Conservation (phyloP, 1,140 invertebrate genomes). For the Sipha flava region DNA sequence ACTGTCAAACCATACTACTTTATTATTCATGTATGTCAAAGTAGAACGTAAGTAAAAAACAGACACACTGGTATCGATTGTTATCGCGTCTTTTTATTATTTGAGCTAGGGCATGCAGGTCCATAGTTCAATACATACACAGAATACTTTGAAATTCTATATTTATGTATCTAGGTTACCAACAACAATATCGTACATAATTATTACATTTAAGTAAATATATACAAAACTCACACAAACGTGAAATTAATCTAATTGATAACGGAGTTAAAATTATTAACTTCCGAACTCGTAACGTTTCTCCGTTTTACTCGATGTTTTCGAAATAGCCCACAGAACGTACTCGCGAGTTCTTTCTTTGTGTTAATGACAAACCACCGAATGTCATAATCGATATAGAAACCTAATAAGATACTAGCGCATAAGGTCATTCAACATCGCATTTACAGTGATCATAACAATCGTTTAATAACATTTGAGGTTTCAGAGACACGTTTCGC, state of each 20-base stretch:
- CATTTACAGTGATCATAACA: not conserved
- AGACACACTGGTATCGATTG: not conserved
- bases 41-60: conserved; percentile 20
- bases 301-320: not conserved
- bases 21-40: conserved; percentile 9
- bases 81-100: conserved; percentile 23
- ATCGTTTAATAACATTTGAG: not conserved
- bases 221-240: not conserved
- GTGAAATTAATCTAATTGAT: not conserved
- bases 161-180: conserved; percentile 27
- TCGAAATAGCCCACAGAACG: not conserved
- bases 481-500: not conserved
- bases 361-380: not conserved
- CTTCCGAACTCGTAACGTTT: not conserved
- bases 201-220: conserved; percentile 3
- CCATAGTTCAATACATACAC: conserved; percentile 17
- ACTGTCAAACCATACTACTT: not conserved
- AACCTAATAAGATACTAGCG: not conserved
- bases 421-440: not conserved
- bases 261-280: not conserved
- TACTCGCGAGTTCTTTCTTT: not conserved
- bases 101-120: conserved; percentile 17
- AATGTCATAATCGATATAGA: conserved; percentile 12
- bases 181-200: conserved; percentile 4
- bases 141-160: conserved; percentile 5